Conservation (phyloP, 2,888 invertebrate genomes). For the Lithophane ornitopus region DNA sequence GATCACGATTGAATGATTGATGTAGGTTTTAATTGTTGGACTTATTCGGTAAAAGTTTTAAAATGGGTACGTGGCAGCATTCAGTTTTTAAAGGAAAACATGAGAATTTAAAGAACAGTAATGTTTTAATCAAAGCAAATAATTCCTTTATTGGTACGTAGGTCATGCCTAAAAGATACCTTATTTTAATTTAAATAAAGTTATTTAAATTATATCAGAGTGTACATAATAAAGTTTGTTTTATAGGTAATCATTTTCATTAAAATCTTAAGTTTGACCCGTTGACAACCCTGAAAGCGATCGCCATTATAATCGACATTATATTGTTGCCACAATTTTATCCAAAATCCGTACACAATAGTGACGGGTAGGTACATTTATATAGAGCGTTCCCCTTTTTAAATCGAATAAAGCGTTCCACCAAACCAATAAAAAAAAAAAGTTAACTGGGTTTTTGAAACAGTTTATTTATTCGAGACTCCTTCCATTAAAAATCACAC, state of each 20-base stretch:
- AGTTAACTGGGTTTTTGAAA: not conserved
- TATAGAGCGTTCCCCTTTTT: slow-evolving; percentile 3
- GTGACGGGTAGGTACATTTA: not conserved
- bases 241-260: no score
- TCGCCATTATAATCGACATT: slow-evolving; percentile 18
- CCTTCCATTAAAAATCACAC: no score
- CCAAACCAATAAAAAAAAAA: not conserved
- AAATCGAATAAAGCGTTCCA: not conserved
- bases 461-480: not conserved
- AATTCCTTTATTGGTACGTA: no score
- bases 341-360: slow-evolving; percentile 38
- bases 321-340: slow-evolving; percentile 35
- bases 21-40: not conserved
- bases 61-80: not conserved
- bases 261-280: slow-evolving; percentile 2
- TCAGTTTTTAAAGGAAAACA: not conserved
- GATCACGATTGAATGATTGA: not conserved
- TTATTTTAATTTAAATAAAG: no score
- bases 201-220: no score
- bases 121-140: no score
- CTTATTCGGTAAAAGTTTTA: not conserved
- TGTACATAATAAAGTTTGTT: no score
- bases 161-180: no score
- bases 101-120: not conserved
- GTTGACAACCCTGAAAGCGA: slow-evolving; percentile 32